These are phyloP conservation scores for Desmophyllum pertusum DNA, from an alignment of 92 coral and sea anemone genomes.

Conservation along the genomic window DNA sequence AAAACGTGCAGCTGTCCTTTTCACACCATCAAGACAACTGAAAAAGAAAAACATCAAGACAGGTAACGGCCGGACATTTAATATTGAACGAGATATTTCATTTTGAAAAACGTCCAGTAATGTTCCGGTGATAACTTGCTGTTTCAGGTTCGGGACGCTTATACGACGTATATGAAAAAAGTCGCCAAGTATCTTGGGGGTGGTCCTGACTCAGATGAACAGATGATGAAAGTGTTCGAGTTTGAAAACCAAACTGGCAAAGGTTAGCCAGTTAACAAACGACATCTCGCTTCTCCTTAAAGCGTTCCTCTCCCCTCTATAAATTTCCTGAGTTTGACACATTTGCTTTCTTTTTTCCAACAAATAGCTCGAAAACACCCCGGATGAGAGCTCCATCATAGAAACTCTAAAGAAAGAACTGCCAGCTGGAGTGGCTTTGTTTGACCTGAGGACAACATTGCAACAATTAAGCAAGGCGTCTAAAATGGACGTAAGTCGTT, in stretches of 20 bases:
- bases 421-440: background rate
- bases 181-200: conserved; percentile 55
- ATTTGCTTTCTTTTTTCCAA: background rate
- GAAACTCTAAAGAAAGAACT: conserved; percentile 39
- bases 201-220: conserved; percentile 30
- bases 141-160: conserved; percentile 55
- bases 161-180: conserved; percentile 60
- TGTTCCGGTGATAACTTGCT: too few relatives aligned
- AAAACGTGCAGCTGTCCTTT: too few relatives aligned
- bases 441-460: conserved; percentile 31
- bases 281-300: too few relatives aligned
- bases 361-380: conserved; percentile 13
- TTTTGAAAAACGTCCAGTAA: too few relatives aligned
- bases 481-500: conserved; percentile 14
- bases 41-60: too few relatives aligned
- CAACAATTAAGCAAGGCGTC: background rate
- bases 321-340: too few relatives aligned
- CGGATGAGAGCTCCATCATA: conserved; percentile 16
- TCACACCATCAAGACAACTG: too few relatives aligned
- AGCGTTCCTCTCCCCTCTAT: too few relatives aligned
- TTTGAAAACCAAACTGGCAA: conserved; percentile 48
- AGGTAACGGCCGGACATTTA: too few relatives aligned
- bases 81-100: too few relatives aligned
- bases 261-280: conserved; percentile 21
- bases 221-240: conserved; percentile 60